Percentiles rank a stretch among this genome's conserved stretches.
Evolutionary conservation across 2,888 invertebrate species (phyloP).

Genomic region (Polietes domitor): DNA sequence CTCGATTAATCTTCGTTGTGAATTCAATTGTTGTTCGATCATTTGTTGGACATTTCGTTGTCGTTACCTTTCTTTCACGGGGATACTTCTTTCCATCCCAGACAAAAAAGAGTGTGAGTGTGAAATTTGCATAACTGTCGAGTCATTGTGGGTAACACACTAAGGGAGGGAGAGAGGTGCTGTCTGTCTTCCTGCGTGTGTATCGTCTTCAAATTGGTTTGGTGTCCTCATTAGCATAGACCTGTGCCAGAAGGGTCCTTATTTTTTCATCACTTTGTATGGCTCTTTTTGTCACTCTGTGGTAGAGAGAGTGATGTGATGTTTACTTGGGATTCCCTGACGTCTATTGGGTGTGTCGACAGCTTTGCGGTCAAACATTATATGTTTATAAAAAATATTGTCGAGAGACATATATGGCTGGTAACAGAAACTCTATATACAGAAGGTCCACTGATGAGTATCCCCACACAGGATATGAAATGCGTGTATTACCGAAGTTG

Average conservation of each 20-base stretch:
- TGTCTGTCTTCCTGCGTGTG: too few species aligned
- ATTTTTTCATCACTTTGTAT: neutral
- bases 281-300: too few species aligned
- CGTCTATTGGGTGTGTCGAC: too few species aligned
- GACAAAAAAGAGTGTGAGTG: neutral
- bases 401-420: too few species aligned
- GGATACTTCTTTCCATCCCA: neutral
- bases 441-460: too few species aligned
- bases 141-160: neutral
- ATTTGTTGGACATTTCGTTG: neutral
- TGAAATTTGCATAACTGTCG: conserved; percentile 5
- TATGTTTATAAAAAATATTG: too few species aligned
- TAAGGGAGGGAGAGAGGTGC: too few species aligned
- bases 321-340: conserved; percentile 5
- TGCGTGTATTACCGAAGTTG: too few species aligned
- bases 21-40: neutral
- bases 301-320: neutral
- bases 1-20: conserved; percentile 5
- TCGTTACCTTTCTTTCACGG: neutral
- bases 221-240: conserved; percentile 5
- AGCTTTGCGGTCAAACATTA: neutral
- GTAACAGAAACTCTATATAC: too few species aligned
- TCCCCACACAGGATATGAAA: too few species aligned
- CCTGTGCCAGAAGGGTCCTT: neutral
- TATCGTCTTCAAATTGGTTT: too few species aligned